These are phyloP conservation scores for Sesia apiformis DNA, from an alignment of 2,888 invertebrate genomes.

Conservation along the genomic window DNA sequence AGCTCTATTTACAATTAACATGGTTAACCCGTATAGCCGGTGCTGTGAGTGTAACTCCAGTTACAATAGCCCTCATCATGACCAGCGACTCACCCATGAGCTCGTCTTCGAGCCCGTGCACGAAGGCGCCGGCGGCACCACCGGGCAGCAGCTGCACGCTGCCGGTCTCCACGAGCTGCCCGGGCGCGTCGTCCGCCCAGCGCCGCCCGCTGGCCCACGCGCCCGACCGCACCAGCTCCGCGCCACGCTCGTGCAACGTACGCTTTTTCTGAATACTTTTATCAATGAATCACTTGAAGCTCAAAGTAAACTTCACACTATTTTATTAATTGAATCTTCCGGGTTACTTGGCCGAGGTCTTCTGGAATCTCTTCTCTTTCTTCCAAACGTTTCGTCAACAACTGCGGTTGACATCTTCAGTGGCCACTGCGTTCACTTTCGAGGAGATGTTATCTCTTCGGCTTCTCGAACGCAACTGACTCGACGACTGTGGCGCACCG, in stretches of 20 bases:
- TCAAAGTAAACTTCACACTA: no score
- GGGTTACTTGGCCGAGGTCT: no score
- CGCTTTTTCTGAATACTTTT: slow-evolving; percentile 77
- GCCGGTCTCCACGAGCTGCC: slow-evolving; percentile 87
- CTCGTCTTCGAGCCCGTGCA: slow-evolving; percentile 98
- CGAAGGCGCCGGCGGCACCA: slow-evolving; percentile 98
- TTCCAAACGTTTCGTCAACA: no score
- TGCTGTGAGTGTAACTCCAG: neutral
- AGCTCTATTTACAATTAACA: no score
- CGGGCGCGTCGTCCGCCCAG: slow-evolving; percentile 88
- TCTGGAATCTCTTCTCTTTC: no score
- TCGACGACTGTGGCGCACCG: no score
- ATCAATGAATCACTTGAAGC: no score
- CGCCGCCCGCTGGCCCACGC: slow-evolving; percentile 82
- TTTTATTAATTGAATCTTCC: no score
- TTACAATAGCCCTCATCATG: neutral
- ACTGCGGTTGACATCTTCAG: no score
- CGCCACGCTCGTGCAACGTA: slow-evolving; percentile 89
- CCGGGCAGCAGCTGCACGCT: slow-evolving; percentile 87
- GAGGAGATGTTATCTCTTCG: no score
- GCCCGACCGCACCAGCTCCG: slow-evolving; percentile 86
- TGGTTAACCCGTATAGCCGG: neutral
- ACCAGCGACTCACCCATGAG: slow-evolving; percentile 77
- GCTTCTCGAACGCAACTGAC: no score
- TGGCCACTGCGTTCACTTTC: no score